A percentile compares a stretch with the other conserved stretches of the same genome.
Evolutionary conservation across 2,888 invertebrate genomes (phyloP).

Genomic region (Eristalinus aeneus): DNA sequence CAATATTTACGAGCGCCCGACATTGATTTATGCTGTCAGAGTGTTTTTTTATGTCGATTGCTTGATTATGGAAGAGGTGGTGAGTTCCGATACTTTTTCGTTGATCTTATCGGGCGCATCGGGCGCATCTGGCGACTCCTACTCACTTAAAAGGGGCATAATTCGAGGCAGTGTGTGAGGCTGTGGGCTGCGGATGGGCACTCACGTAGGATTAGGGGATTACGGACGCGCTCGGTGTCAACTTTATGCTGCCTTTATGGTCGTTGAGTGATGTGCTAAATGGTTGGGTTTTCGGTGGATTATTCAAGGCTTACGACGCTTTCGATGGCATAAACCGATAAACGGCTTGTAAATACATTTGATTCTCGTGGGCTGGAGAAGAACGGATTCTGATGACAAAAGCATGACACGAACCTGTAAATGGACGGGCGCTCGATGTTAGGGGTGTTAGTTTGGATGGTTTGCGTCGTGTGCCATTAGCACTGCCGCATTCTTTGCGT

Average conservation of each 20-base stretch:
- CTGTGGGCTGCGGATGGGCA: neutral
- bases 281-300: neutral
- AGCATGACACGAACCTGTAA: neutral
- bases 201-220: constrained; percentile 7
- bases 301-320: neutral
- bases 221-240: constrained; percentile 5
- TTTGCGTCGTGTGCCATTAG: neutral
- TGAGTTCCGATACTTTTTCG: constrained; percentile 25
- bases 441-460: neutral
- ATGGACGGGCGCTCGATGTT: neutral
- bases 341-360: neutral
- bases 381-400: neutral
- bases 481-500: neutral
- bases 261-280: neutral
- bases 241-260: constrained; percentile 14
- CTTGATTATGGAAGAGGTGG: constrained; percentile 45
- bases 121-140: constrained; percentile 33
- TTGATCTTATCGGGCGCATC: constrained; percentile 32
- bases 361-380: neutral
- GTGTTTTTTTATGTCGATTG: constrained; percentile 49
- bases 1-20: constrained; percentile 56
- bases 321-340: neutral
- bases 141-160: constrained; percentile 22
- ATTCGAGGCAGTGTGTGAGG: neutral
- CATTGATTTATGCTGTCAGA: constrained; percentile 59